Conservation (phyloP, 1,140 invertebrate species). For the Fopius arisanus region DNA sequence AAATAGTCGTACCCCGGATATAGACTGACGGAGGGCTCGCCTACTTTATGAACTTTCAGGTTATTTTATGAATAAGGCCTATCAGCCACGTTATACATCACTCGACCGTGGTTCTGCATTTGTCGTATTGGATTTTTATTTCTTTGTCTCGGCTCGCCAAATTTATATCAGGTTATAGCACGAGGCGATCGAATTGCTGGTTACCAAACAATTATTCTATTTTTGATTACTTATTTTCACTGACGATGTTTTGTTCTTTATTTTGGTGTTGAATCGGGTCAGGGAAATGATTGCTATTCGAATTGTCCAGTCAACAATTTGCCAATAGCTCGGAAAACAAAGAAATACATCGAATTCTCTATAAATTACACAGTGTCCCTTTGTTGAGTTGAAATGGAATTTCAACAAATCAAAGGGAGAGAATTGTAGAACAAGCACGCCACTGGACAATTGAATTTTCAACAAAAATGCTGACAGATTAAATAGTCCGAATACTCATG, state of each 20-base stretch:
- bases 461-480: constrained; percentile 32
- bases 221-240: no score
- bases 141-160: neutral
- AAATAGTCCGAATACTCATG: neutral
- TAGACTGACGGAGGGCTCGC: constrained; percentile 28
- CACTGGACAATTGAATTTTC: constrained; percentile 21
- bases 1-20: constrained; percentile 28
- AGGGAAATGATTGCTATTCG: neutral
- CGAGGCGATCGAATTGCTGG: neutral
- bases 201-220: neutral
- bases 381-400: constrained; percentile 21
- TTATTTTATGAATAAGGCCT: constrained; percentile 8
- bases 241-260: neutral
- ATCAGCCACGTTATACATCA: neutral
- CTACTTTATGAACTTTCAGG: constrained; percentile 39
- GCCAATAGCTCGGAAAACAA: neutral
- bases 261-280: neutral
- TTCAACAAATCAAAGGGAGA: constrained; percentile 34
- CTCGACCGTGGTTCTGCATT: constrained; percentile 4
- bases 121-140: neutral
- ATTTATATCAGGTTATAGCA: neutral
- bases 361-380: constrained; percentile 9
- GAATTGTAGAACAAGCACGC: constrained; percentile 33
- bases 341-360: constrained; percentile 23
- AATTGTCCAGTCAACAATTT: neutral